Base-by-base conservation (phyloP, 2,113 vertebrate species). In the Neogobius melanostomus region DNA sequence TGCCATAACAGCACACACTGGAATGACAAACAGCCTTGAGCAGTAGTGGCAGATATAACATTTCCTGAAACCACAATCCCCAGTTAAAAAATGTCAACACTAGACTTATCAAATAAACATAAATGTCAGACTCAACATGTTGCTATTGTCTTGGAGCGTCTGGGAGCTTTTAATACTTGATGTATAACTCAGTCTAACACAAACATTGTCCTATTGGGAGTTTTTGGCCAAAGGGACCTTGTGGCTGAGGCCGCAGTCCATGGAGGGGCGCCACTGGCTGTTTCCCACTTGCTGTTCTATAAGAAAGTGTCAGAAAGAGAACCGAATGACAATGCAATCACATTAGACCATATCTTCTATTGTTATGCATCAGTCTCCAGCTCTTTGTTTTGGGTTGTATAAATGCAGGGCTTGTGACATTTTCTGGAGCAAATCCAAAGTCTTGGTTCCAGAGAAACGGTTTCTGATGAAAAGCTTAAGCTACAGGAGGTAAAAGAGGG, bases 251-350 rank as follows among this genome's bases (percentile, higher is more conserved):
- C 87, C 79, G 69, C 83, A 82, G 84, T 77, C 83, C 83, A 82
- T 80, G 70, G 87, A 83, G 82, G 83, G 84, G 81, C 85, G 85
- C 82, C 81, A 86, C 76, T 82, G 83, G 83, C 82, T 78, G 78
- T 69, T 63, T 69, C 74, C 76, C 81, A 59, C 79, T 74, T 53
- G 68, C 82, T 85, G 80, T 81, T 85, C 52, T 69, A 7, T 52
- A 60, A 76, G 82, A 87, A 81, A 59, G 71, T 50, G 64, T 74
- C 44, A 60, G 64, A 69, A 80, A 77, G 72, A 82, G 70, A 83
- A 71, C 74, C 62, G 80, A 80, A 48, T 76, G 74, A 81, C 82
- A 79, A 72, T 50, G 57, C 59, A 66, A 71, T 79, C 64, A 69
- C 68, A 75, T 44, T 14, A 60, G 62, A 9, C 53, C 17, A 69